Conservation (phyloP, 2,113 vertebrate species). For the Lepus timidus region DNA sequence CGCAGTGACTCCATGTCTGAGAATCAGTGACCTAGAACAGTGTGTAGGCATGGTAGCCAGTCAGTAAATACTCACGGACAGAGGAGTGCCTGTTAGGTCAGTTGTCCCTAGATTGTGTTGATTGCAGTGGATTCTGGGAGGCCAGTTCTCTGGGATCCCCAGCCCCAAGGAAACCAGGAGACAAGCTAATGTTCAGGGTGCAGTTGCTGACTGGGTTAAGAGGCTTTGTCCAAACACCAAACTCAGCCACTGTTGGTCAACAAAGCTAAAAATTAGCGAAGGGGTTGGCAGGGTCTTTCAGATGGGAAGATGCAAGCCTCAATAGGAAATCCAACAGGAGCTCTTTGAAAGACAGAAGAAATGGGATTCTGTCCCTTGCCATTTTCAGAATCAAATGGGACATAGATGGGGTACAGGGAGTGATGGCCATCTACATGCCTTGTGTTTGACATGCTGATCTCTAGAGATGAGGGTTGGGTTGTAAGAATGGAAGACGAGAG, state of each 20-base stretch:
- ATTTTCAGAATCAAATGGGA: neutral
- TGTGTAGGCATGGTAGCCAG: neutral
- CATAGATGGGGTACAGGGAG: neutral
- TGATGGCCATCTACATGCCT: neutral
- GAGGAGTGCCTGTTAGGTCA: neutral
- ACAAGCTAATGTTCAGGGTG: rapidly evolving
- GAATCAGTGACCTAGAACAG: neutral
- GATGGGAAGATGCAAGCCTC: neutral
- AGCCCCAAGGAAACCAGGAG: neutral
- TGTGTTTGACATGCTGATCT: neutral
- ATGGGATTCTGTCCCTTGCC: neutral
- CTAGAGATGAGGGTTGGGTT: neutral
- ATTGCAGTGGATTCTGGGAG: neutral
- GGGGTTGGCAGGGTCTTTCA: neutral
- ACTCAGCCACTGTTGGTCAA: neutral
- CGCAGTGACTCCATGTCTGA: neutral
- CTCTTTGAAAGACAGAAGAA: neutral
- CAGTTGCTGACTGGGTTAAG: neutral
- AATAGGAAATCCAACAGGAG: neutral
- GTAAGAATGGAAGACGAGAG: neutral
- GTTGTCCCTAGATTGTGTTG: neutral
- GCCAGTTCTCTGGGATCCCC: neutral
- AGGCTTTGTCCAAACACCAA: neutral
- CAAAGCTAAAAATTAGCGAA: neutral
- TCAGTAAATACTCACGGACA: no score